phyloP scores from a whole-genome alignment of 2,113 vertebrate genomes.

The Pandion haliaetus region DNA sequence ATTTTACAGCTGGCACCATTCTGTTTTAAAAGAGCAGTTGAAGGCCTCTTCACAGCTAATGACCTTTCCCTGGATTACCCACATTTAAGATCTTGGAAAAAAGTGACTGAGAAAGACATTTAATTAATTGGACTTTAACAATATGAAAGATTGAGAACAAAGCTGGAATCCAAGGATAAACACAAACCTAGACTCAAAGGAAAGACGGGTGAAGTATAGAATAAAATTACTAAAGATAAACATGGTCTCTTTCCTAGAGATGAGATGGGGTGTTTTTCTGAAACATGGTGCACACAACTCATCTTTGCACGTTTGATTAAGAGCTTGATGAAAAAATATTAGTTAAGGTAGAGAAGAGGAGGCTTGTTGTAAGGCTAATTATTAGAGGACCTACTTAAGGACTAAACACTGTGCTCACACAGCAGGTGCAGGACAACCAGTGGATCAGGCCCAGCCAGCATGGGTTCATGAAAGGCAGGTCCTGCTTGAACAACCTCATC shows the following conservation, averaged over 20 bases:
- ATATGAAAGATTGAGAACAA: background rate
- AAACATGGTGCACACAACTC: background rate
- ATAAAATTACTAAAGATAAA: background rate
- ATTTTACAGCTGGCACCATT: background rate
- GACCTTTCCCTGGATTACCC: background rate
- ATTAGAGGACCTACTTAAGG: background rate
- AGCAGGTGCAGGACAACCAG: too few species aligned
- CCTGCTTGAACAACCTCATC: too few species aligned
- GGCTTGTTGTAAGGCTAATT: background rate
- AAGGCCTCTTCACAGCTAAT: background rate
- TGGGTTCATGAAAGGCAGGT: too few species aligned
- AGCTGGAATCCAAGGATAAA: background rate
- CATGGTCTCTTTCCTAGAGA: background rate
- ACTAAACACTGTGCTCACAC: too few species aligned
- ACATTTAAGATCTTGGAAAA: background rate
- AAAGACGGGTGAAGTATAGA: background rate
- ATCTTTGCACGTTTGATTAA: background rate
- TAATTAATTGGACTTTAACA: background rate
- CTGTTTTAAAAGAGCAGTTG: background rate
- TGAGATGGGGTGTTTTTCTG: background rate
- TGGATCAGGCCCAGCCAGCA: too few species aligned
- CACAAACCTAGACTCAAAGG: background rate
- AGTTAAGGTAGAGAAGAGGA: background rate
- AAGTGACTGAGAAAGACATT: background rate
- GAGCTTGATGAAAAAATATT: background rate